Evolutionary conservation across 2,888 invertebrate genomes (phyloP), one percentile per base, ranked within the genome.

Genomic region (Volucella bombylans): DNA sequence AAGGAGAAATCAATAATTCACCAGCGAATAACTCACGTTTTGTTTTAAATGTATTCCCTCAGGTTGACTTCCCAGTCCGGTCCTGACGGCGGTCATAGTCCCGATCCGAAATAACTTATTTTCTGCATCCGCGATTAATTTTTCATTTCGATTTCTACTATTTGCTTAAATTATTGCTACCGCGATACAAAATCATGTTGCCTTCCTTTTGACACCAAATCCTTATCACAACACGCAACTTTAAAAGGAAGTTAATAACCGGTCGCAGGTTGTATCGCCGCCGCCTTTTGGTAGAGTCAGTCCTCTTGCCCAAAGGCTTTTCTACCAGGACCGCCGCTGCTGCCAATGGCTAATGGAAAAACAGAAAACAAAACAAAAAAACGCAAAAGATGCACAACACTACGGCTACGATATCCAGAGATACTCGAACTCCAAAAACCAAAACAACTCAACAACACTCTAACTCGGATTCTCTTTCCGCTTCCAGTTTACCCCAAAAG

Each of bases 161-260:
- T 65, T 15, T 59, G 69, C 59, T 78, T 79, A 69, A 82, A 79
- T 78, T 73, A 82, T 79, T 62, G 64, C 78, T 43, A 43, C 73
- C 23, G 74, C 73, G 74, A 74, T 79, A 71, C 49, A 67, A 79
- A 83, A 83, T 74, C 79, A 83, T 83, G 83, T 83, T 83, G 62
- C 72, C 76, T 81, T 80, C 39, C 62, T 65, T 78, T 62, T 77
- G 73, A 82, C 86, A 86, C 77, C 82, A 73, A 86, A 77, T 73
- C 73, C 54, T 86, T 86, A 86, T 86, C 86, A 86, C 14, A 81
- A 81, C 85, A 85, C 85, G 85, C 85, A 85, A 81, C 81, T 45
- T 38, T 52, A 59, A 54, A 65, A 82, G 78, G 73, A 79, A 78
- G 82, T 79, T 71, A 83, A 79, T 74, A 83, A 83, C 83, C 83